These are phyloP conservation scores for Lasioglossum zephyrum DNA, from an alignment of 2,888 invertebrate species.

Conservation along the genomic window DNA sequence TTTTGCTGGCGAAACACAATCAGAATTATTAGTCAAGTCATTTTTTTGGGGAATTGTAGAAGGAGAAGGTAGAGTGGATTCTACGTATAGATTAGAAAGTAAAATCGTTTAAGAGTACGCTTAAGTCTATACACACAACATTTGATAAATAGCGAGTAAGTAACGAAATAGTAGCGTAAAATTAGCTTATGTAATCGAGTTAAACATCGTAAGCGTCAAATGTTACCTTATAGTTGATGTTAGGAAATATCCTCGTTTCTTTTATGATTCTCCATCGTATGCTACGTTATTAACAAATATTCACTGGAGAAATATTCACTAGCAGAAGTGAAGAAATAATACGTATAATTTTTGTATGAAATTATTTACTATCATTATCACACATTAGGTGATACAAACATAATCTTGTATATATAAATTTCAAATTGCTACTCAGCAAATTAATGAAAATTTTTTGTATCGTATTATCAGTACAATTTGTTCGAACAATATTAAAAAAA, in stretches of 20 bases:
- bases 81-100: not conserved
- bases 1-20: too few relatives aligned
- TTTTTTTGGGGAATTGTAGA: too few relatives aligned
- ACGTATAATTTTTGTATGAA: not conserved
- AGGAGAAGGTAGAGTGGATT: too few relatives aligned
- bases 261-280: not conserved
- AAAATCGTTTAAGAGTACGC: not conserved
- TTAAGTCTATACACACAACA: not conserved
- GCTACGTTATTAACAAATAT: not conserved
- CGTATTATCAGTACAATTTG: not conserved
- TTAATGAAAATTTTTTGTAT: not conserved
- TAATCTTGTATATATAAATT: not conserved
- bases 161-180: not conserved
- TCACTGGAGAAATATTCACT: not conserved
- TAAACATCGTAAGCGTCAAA: constrained; percentile 15
- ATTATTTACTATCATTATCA: too few relatives aligned
- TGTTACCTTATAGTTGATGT: constrained; percentile 3
- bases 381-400: not conserved
- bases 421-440: not conserved
- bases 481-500: not conserved
- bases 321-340: not conserved
- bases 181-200: not conserved
- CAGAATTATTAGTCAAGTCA: too few relatives aligned
- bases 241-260: constrained; percentile 1
- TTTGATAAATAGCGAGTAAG: not conserved